phyloP scores from a whole-genome alignment of 2,797 vertebrate genomes.

The Toxotes lorentzi region DNA sequence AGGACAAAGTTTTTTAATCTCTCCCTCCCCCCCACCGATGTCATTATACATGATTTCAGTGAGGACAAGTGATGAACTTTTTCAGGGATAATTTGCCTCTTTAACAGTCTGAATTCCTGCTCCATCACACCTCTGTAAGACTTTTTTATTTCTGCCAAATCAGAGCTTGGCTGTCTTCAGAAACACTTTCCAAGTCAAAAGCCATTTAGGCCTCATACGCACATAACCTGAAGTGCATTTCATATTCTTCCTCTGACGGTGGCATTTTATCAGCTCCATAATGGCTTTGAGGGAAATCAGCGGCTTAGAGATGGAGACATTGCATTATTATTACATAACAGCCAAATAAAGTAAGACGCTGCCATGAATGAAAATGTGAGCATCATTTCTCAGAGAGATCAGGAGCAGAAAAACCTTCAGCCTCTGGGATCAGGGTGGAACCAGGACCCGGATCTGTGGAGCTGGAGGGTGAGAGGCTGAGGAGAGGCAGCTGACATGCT shows the following conservation, averaged over 20 bases:
- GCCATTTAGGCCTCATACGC: too few relatives aligned
- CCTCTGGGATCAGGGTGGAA: not conserved
- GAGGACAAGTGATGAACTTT: too few relatives aligned
- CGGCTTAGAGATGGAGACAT: constrained; percentile 7
- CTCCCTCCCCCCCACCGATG: too few relatives aligned
- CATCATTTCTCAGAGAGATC: not conserved
- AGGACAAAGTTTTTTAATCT: too few relatives aligned
- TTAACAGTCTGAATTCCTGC: too few relatives aligned
- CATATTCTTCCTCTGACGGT: not conserved
- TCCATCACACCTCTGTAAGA: too few relatives aligned
- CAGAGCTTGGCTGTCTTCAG: not conserved
- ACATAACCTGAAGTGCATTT: not conserved
- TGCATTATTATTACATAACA: constrained; percentile 22
- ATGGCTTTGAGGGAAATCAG: constrained; percentile 7
- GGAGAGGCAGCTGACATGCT: not conserved
- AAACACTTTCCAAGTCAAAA: not conserved
- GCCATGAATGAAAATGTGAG: not conserved
- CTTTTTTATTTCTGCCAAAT: not conserved
- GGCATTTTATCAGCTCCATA: not conserved
- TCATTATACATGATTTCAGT: too few relatives aligned
- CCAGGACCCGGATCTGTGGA: not conserved
- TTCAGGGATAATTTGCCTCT: too few relatives aligned
- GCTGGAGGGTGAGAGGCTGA: not conserved
- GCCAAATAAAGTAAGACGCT: not conserved
- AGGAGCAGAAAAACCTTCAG: not conserved